Evolutionary conservation across 2,888 invertebrate genomes (phyloP).

Genomic region (Ophion ellenae): DNA sequence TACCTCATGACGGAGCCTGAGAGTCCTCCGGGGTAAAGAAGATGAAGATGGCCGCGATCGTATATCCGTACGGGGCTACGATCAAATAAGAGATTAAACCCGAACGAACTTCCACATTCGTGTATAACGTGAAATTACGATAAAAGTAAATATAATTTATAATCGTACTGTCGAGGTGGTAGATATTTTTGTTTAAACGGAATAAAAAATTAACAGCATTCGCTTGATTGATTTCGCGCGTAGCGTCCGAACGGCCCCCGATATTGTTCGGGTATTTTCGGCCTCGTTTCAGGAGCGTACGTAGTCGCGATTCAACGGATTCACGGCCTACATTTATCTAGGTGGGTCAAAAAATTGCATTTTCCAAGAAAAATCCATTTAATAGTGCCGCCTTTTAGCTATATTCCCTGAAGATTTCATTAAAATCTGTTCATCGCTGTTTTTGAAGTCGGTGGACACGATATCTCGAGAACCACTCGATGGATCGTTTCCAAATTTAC

Average conservation of each 20-base stretch:
- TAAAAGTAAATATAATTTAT: conserved; percentile 22
- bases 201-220: conserved; percentile 16
- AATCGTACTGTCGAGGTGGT: background rate
- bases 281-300: conserved; percentile 30
- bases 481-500: background rate
- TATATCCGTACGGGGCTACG: conserved; percentile 70
- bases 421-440: too few relatives aligned
- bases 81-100: conserved; percentile 59
- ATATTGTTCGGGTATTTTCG: conserved; percentile 54
- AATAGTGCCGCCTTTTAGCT: too few relatives aligned
- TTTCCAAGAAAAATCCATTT: background rate
- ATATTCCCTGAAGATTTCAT: too few relatives aligned
- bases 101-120: background rate
- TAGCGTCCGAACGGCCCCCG: conserved; percentile 43
- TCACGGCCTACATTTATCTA: too few relatives aligned
- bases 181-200: background rate
- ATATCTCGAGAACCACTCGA: too few relatives aligned
- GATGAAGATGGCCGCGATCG: conserved; percentile 73
- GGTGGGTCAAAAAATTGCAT: too few relatives aligned
- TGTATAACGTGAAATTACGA: background rate
- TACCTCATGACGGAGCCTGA: conserved; percentile 77
- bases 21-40: conserved; percentile 74
- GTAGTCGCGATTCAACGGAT: conserved; percentile 4
- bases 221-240: conserved; percentile 59
- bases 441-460: too few relatives aligned